Conservation (phyloP, 2,888 invertebrate genomes). For the Noctua janthe region DNA sequence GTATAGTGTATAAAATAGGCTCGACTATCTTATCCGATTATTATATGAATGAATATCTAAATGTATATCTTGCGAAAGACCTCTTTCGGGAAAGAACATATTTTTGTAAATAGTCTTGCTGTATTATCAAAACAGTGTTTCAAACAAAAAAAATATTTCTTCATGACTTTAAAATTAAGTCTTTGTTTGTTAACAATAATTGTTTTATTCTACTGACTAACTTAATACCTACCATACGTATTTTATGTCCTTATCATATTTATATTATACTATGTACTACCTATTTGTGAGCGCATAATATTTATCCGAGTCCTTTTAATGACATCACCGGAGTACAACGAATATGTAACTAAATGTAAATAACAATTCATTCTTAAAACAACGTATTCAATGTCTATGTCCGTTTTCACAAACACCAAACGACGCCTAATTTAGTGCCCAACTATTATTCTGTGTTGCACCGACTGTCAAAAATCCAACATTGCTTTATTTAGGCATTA, state of each 20-base stretch:
- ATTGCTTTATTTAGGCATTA: no score
- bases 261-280: neutral
- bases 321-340: neutral
- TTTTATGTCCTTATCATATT: neutral
- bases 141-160: neutral
- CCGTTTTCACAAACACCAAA: neutral
- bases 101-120: neutral
- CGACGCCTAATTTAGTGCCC: neutral
- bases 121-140: neutral
- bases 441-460: neutral
- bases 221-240: neutral
- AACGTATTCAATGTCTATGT: neutral
- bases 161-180: neutral
- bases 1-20: no score
- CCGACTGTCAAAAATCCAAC: no score
- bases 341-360: neutral
- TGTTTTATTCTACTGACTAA: neutral
- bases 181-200: neutral
- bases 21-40: neutral
- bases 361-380: neutral
- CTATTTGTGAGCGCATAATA: slow-evolving; percentile 1
- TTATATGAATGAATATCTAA: neutral
- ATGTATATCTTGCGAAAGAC: neutral
- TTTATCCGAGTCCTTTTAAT: neutral
- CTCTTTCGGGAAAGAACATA: neutral